A percentile compares a stretch with the other conserved stretches of the same genome.
phyloP scores from a whole-genome alignment of 1,140 invertebrate genomes.

The Dryas iulia region DNA sequence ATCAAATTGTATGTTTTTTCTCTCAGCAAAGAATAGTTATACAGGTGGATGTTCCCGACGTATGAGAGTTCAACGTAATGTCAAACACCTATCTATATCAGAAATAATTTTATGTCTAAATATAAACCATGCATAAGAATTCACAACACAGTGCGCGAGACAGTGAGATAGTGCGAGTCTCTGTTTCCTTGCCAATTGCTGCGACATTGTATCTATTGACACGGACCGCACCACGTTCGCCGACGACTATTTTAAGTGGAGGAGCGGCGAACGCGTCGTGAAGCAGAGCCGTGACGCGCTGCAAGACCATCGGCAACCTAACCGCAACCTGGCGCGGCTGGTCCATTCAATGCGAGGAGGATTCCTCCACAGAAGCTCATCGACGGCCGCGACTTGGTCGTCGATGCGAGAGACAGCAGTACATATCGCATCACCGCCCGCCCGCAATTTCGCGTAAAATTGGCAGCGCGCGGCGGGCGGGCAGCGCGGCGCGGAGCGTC shows the following conservation, averaged over 20 bases:
- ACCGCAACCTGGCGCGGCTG: constrained; percentile 20
- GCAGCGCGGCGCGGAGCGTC: constrained; percentile 71
- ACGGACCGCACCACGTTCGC: constrained; percentile 63
- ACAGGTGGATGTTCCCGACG: constrained; percentile 75
- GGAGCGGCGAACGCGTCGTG: constrained; percentile 50
- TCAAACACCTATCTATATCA: constrained; percentile 80
- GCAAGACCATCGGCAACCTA: constrained; percentile 30
- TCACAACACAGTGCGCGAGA: constrained; percentile 78
- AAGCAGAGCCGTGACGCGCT: constrained; percentile 29
- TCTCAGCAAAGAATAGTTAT: constrained; percentile 50
- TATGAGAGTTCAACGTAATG: constrained; percentile 80
- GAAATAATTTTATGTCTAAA: constrained; percentile 79
- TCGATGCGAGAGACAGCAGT: constrained; percentile 57
- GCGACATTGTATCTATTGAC: constrained; percentile 78
- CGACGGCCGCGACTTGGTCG: constrained; percentile 37
- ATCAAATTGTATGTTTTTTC: no score
- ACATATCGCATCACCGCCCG: constrained; percentile 79
- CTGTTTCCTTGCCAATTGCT: constrained; percentile 76
- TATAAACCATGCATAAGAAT: constrained; percentile 79
- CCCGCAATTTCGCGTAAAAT: constrained; percentile 80
- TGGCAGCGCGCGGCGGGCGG: constrained; percentile 74
- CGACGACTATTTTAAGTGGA: constrained; percentile 70
- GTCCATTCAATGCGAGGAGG: constrained; percentile 59
- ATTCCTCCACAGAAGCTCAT: constrained; percentile 37
- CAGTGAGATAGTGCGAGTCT: constrained; percentile 78